Conservation (phyloP, 1,140 invertebrate species). For the Polyergus mexicanus region DNA sequence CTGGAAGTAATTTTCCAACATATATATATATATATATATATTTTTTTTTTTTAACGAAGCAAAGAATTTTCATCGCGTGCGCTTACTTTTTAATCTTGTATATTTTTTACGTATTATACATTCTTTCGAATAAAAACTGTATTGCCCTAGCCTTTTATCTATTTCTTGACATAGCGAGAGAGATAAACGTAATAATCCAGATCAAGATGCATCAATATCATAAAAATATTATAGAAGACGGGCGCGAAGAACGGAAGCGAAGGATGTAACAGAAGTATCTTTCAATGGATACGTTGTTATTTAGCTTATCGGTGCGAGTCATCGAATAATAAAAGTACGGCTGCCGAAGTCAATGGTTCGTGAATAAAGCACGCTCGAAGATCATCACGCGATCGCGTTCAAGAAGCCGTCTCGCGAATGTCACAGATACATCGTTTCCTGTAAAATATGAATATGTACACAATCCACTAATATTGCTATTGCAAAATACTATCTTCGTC, state of each 20-base stretch:
- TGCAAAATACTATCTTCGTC: neutral
- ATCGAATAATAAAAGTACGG: conserved; percentile 46
- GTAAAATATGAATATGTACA: neutral
- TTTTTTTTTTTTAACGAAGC: no score
- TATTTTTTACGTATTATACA: no score
- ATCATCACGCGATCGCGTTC: conserved; percentile 56
- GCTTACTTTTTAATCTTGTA: no score
- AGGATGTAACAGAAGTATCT: conserved; percentile 10
- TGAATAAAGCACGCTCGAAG: conserved; percentile 39
- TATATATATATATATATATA: no score
- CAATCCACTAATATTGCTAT: neutral
- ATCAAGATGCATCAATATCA: no score
- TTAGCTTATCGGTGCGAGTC: conserved; percentile 48
- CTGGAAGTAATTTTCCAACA: no score
- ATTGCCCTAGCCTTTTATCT: no score
- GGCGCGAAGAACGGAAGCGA: neutral
- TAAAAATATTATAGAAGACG: neutral
- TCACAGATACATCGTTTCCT: conserved; percentile 12
- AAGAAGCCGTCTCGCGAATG: conserved; percentile 11
- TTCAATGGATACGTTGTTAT: conserved; percentile 39
- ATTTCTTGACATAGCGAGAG: no score
- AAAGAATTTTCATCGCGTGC: no score
- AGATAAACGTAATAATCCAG: no score
- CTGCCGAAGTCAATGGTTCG: conserved; percentile 49
- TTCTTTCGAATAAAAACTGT: no score